Percentiles rank a stretch among this genome's conserved stretches.
Conservation (phyloP, 2,888 invertebrate species). For the Eledona agricola region DNA sequence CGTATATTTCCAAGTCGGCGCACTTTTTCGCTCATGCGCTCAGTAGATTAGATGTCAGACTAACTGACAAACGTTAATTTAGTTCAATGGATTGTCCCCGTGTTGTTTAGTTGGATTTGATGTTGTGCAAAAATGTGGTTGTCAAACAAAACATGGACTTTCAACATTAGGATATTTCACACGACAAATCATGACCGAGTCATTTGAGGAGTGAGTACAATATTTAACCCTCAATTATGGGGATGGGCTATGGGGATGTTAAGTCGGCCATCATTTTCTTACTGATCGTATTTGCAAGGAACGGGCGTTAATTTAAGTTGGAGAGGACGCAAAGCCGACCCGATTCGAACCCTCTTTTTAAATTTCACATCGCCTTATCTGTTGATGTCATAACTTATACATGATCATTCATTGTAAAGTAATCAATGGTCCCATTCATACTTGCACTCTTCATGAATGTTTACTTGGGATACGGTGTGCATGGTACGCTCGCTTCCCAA, state of each 20-base stretch:
- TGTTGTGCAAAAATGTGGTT: constrained; percentile 63
- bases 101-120: constrained; percentile 61
- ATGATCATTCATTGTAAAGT: constrained; percentile 55
- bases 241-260: constrained; percentile 47
- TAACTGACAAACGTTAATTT: constrained; percentile 54
- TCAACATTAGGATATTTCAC: constrained; percentile 83
- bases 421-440: constrained; percentile 58
- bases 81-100: constrained; percentile 61
- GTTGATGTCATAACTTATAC: constrained; percentile 48
- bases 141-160: constrained; percentile 71
- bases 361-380: constrained; percentile 39
- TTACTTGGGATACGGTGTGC: constrained; percentile 50
- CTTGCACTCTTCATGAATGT: constrained; percentile 51
- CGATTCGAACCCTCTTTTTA: constrained; percentile 14
- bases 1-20: constrained; percentile 40
- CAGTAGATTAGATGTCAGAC: constrained; percentile 49
- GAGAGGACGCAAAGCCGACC: too few species aligned
- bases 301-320: constrained; percentile 25
- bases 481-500: constrained; percentile 49
- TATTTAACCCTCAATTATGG: constrained; percentile 47
- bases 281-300: constrained; percentile 33
- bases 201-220: constrained; percentile 86
- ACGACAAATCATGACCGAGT: constrained; percentile 90
- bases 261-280: constrained; percentile 55
- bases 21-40: constrained; percentile 48